Conservation (phyloP, 2,888 invertebrate species). For the Clivina fossor region DNA sequence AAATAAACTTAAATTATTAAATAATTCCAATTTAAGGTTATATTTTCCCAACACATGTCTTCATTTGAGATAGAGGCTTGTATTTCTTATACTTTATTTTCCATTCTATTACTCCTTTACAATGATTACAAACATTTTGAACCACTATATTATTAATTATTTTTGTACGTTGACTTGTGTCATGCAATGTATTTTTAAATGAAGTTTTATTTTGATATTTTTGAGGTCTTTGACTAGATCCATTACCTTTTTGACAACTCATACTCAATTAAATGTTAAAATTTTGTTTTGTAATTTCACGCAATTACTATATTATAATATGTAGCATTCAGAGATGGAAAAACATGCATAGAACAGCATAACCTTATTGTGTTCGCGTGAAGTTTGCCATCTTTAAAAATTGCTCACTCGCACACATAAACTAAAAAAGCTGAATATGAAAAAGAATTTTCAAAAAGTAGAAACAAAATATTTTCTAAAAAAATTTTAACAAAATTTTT, state of each 20-base stretch:
- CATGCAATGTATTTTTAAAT: conserved; percentile 86
- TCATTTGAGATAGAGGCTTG: conserved; percentile 77
- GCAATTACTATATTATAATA: no score
- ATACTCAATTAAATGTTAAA: conserved; percentile 53
- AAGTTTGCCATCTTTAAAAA: no score
- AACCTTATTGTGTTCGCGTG: no score
- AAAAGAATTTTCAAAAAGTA: no score
- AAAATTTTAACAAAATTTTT: no score
- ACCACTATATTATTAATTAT: conserved; percentile 74
- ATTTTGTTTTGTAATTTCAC: no score
- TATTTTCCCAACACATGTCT: conserved; percentile 62
- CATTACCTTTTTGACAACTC: conserved; percentile 80
- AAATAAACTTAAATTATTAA: conserved; percentile 5
- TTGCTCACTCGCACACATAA: no score
- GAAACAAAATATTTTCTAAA: no score
- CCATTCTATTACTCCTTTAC: conserved; percentile 89
- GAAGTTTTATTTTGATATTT: conserved; percentile 79
- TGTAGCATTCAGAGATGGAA: no score
- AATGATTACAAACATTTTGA: conserved; percentile 75
- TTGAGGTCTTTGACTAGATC: conserved; percentile 71
- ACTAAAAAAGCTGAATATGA: no score
- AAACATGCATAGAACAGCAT: no score
- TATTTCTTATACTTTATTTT: conserved; percentile 95
- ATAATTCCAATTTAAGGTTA: conserved; percentile 2
- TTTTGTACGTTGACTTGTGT: conserved; percentile 77